These are phyloP conservation scores for Oreochromis niloticus DNA, from an alignment of 2,113 vertebrate species.

Conservation along the genomic window DNA sequence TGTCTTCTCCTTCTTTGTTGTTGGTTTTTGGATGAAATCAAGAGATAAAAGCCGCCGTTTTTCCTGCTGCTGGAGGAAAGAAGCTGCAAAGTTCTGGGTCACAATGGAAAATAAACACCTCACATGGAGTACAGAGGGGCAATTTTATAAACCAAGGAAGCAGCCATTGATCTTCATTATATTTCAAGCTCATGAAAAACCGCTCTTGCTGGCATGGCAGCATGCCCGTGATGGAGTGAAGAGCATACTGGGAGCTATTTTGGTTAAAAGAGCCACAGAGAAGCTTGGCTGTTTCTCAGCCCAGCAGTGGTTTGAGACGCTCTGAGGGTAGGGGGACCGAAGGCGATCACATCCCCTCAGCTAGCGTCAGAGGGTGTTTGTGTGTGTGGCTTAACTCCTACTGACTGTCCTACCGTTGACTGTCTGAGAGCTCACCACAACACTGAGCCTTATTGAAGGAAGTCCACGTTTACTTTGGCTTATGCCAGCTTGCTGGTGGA, in stretches of 20 bases:
- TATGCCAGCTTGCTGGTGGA: background rate
- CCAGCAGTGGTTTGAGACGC: slow-evolving; percentile 2
- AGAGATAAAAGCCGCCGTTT: background rate
- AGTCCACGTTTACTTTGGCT: slow-evolving; percentile 17
- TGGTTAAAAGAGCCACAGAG: slow-evolving; percentile 21
- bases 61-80: background rate
- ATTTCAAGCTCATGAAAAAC: slow-evolving; percentile 8
- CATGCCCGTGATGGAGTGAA: background rate
- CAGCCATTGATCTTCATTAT: slow-evolving; percentile 18
- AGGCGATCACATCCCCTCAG: slow-evolving; percentile 5
- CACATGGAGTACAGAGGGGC: slow-evolving; percentile 6
- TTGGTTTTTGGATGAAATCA: background rate
- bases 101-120: slow-evolving; percentile 22
- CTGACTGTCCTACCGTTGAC: slow-evolving; percentile 22
- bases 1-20: background rate
- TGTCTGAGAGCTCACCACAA: background rate
- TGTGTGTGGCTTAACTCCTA: background rate
- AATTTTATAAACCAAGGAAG: slow-evolving; percentile 25
- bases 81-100: background rate
- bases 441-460: background rate
- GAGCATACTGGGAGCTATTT: slow-evolving; percentile 37
- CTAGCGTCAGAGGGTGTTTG: background rate
- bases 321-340: background rate
- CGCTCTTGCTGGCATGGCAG: slow-evolving; percentile 12
- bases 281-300: background rate